Evolutionary conservation across 2,888 invertebrate species (phyloP).

Genomic region (Megastigmus dorsalis): DNA sequence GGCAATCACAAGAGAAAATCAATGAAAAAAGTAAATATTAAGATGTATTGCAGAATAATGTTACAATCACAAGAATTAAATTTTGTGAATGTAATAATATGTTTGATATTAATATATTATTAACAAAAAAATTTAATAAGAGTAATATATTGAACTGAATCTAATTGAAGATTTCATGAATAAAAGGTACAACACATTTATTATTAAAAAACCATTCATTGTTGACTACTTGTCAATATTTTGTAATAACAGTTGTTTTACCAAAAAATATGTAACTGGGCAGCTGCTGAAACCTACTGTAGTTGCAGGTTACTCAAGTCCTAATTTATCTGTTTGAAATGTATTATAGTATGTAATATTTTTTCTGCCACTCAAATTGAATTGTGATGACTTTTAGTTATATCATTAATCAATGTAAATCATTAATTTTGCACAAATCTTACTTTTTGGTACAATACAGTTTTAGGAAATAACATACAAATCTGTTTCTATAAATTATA

Average conservation of each 20-base stretch:
- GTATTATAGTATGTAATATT: conserved; percentile 5
- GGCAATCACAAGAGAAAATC: conserved; percentile 41
- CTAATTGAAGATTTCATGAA: not conserved
- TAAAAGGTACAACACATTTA: conserved; percentile 20
- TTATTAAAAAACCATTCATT: conserved; percentile 20
- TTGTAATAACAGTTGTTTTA: conserved; percentile 14
- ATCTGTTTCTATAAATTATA: conserved; percentile 9
- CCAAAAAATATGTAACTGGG: conserved; percentile 35
- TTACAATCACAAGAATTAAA: conserved; percentile 9
- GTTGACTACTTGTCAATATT: conserved; percentile 25
- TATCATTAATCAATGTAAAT: not conserved
- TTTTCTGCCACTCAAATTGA: conserved; percentile 23
- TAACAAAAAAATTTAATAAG: conserved; percentile 27
- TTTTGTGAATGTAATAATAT: conserved; percentile 53
- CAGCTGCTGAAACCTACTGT: not conserved
- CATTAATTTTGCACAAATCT: conserved; percentile 11
- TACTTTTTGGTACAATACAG: conserved; percentile 12
- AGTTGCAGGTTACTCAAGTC: conserved; percentile 35
- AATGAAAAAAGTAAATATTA: conserved; percentile 51
- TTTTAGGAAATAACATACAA: too few relatives aligned
- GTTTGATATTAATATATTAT: conserved; percentile 63
- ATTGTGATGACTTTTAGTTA: conserved; percentile 8
- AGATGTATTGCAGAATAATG: conserved; percentile 31
- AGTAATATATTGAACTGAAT: conserved; percentile 31
- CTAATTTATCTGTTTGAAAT: conserved; percentile 22